Evolutionary conservation across 2,888 invertebrate species (phyloP), one percentile per base, ranked within the genome.

Genomic region (Xestia c-nigrum): DNA sequence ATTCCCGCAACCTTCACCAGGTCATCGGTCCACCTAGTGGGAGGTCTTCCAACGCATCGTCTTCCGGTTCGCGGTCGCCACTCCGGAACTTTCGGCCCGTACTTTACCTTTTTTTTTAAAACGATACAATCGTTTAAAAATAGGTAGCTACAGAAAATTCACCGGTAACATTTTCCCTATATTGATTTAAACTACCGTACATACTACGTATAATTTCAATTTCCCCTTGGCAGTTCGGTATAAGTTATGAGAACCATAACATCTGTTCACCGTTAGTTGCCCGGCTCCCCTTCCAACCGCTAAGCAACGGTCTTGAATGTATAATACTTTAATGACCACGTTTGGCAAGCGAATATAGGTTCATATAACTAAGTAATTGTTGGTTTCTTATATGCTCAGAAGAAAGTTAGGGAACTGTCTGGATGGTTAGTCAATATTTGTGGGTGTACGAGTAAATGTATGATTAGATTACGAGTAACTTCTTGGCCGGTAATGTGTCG

Each of bases 271-370:
- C 64, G 61, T 57, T 72, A 43, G 57, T 38, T 40, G 57, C n/a
- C 57, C 14, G 6, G 52, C 21, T 66, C 69, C 64, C 69, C 65
- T 50, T 59, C 46, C 19, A n/a, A 68, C 65, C 46, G 50, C 43
- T 74, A 63, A 43, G 38, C 24, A 55, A 69, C 85, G 64, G 65
- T 76, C 19, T 76, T 82, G 55, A 55, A 80, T 80, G 14, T 72
- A 50, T 80, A 19, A 68, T 75, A 55, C 43, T 64, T 64, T 71
- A 47, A 74, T 71, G 38, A 46, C 61, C n/a, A 63, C 57, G 61
- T 67, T 79, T 70, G 57, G 63, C 74, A 52, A 50, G 24, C n/a
- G 3, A 66, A 67, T 50, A 70, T 61, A 24, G n/a, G 14, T 52
- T 64, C 47, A 52, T 78, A 38, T 21, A 61, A 31, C n/a, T 19